Base-by-base conservation (phyloP, 2,797 vertebrate species). In the Megaceryle alcyon region DNA sequence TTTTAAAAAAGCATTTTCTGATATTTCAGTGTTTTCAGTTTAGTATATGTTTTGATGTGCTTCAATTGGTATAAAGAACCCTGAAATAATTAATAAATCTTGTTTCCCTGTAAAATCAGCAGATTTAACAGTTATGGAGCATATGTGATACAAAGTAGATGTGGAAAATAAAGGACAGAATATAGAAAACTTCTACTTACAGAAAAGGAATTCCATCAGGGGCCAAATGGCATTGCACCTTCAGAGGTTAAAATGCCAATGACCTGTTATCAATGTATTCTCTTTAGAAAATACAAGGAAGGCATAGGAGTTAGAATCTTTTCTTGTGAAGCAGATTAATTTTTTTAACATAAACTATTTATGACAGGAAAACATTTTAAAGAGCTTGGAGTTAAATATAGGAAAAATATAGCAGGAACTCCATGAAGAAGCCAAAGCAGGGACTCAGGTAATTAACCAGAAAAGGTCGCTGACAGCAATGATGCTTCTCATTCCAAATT, bases 1-100 rank as follows among this genome's bases (percentile, higher is more conserved):
- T 29, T 11, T 87, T 77, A 76, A 91, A 82, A 82, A 84, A 81
- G 6, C 82, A n/a, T 95, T 92, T 96, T 96, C 95, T 92, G 89
- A 92, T 70, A 28, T 92, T 94, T 92, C 76, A 48, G 81, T 31
- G 88, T 64, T 94, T 93, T 72, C 71, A 49, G 19, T 65, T 73
- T n/a, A 46, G 3, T 17, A 3, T 31, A 19, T 69, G 15, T 39
- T 82, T 64, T 21, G 13, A 4, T 78, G 4, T 54, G 15, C 26
- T 75, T 66, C 25, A 18, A 16, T 12, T 44, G 4, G 15, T 43
- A 26, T 6, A 96, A 92, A 78, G 46, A 78, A 53, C 43, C 9
- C 35, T 63, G n/a, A 68, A n/a, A 46, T 31, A 49, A 60, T 12
- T 29, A 18, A 68, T 57, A 51, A 68, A 93, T 63, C 72, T 35